Evolutionary conservation across 2,113 vertebrate species (phyloP).

Genomic region (Anolis carolinensis): DNA sequence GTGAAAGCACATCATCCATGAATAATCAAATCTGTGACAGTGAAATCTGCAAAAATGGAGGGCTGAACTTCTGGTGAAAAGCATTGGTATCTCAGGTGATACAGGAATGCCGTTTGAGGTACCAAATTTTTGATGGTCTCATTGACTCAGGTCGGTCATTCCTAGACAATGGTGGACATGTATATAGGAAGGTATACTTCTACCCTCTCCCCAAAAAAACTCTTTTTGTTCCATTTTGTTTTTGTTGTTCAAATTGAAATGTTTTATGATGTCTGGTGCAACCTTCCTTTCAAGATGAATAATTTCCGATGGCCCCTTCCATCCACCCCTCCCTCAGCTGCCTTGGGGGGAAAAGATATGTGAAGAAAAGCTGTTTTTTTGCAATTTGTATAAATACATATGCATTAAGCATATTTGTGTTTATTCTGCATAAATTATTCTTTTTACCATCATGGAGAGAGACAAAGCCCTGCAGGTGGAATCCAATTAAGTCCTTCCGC

Average conservation of each 20-base stretch:
- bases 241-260: neutral
- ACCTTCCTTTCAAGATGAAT: neutral
- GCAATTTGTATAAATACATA: constrained; percentile 2
- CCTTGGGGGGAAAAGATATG: neutral
- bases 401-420: neutral
- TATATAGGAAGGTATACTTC: neutral
- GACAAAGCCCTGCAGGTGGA: neutral
- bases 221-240: neutral
- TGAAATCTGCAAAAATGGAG: too few relatives aligned
- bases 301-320: neutral
- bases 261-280: neutral
- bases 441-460: neutral
- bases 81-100: neutral
- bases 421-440: neutral
- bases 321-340: neutral
- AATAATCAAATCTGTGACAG: too few relatives aligned
- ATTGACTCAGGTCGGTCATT: neutral
- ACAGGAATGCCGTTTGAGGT: neutral
- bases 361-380: neutral
- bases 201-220: too few relatives aligned
- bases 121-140: neutral
- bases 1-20: too few relatives aligned
- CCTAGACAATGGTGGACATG: neutral
- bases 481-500: neutral
- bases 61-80: neutral